Evolutionary conservation across 1,140 invertebrate species (phyloP), one percentile per base, ranked within the genome.

Genomic region (Tenebrio molitor): DNA sequence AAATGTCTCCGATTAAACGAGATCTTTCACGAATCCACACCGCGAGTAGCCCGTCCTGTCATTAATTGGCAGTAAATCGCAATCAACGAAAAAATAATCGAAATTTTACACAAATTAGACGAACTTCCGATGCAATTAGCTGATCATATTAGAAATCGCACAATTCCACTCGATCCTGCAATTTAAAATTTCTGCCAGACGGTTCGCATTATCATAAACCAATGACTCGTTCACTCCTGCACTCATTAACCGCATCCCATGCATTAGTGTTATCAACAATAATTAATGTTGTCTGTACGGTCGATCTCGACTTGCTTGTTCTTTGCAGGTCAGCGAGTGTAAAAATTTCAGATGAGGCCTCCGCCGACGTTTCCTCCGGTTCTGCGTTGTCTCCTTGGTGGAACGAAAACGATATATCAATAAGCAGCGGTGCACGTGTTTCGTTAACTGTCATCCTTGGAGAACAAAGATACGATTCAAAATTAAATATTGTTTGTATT

Each of bases 1-100:
- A 21, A 53, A 53, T 53, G 46, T 58, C 12, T 29, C 10, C 15
- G 29, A 58, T 58, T 58, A 58, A 29, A 17, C 19, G 50, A n/a
- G 19, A 58, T 58, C 19, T 58, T 29, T 58, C 4, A 5, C 29
- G 10, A 33, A 33, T 5, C 29, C 10, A 33, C 29, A 5, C 4
- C 29, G 4, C 4, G 29, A 33, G 4, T 10, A 10, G 29, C 10
- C 4, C 29, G 4, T 33, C 10, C 10, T 10, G 29, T 10, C 10
- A 33, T 33, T 5, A 33, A 33, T 4, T 33, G 4, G 29, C 29
- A 4, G 10, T 33, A 33, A 33, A 33, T 33, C 10, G 10, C 29
- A 33, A 33, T 33, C 10, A n/a, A n/a, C n/a, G n/a, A n/a, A n/a
- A n/a, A n/a, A n/a, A n/a, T n/a, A n/a, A n/a, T n/a, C n/a, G n/a